Base-by-base conservation (phyloP, 2,888 invertebrate genomes). In the Drosophila antonietae region DNA sequence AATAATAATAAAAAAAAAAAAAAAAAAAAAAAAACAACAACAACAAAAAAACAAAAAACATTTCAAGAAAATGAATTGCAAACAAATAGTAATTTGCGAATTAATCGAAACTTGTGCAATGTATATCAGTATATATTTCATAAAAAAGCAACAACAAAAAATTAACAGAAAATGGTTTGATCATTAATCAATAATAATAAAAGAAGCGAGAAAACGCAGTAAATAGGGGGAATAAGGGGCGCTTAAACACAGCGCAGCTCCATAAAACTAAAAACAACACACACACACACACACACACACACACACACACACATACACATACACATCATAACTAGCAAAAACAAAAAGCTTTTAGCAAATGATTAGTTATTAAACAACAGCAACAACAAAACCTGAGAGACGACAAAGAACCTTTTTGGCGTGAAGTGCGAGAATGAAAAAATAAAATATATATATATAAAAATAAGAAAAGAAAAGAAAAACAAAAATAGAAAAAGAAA, bases 311-410 rank as follows among this genome's bases (percentile, higher is more conserved):
- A n/a, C n/a, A n/a, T n/a, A n/a, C n/a, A n/a, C n/a, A n/a, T n/a
- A n/a, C 47, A 56, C 23, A 62, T 12, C 55, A 52, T 66, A 65
- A 79, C 51, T 68, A 68, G 69, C 46, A 53, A 80, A 75, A 65
- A 68, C 35, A 52, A 62, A 55, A 76, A 65, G 80, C 77, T 89
- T 89, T 84, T 84, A 84, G 85, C 68, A 78, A 89, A 84, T 70
- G 72, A 78, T 73, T 68, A 67, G 68, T 70, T 59, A 39, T 63
- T 78, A 67, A 64, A 62, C 53, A 58, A 74, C 18, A 49, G 35
- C 20, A 46, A 46, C 46, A 46, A 12, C 9, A 46, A 58, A 63
- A 64, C 46, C 63, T 62, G 63, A 64, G 35, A 64, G 51, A 65
- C 44, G n/a, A 61, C 52, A 62, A 57, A 46, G 37, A 57, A 66